These are phyloP conservation scores for Phylloscopus trochilus DNA, from an alignment of 2,113 vertebrate species.

Conservation along the genomic window DNA sequence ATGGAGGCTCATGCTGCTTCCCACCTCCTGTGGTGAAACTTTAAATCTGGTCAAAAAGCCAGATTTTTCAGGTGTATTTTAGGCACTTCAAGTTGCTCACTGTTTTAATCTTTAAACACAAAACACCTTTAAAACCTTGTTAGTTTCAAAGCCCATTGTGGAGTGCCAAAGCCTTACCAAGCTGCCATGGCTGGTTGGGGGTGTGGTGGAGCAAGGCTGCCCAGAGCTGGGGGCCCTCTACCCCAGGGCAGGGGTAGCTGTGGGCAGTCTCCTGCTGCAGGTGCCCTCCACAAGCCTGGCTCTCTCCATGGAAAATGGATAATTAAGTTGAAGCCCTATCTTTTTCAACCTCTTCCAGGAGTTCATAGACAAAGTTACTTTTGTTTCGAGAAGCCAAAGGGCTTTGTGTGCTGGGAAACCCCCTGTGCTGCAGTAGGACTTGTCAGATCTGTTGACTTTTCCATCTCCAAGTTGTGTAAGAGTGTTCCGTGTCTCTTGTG, in stretches of 20 bases:
- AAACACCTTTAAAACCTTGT: not conserved
- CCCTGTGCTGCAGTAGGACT: not conserved
- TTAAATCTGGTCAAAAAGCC: not conserved
- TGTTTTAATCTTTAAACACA: not conserved
- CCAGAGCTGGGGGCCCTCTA: fast-evolving
- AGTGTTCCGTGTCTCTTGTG: not conserved
- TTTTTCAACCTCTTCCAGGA: not conserved
- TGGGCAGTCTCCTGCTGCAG: not conserved
- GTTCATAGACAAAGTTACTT: not conserved
- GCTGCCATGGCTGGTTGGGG: not conserved
- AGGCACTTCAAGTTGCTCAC: fast-evolving
- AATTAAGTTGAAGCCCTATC: not conserved
- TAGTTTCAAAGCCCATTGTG: not conserved
- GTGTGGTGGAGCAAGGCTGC: not conserved
- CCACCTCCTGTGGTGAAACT: not conserved
- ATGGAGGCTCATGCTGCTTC: not conserved
- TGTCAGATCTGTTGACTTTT: constrained; percentile 1
- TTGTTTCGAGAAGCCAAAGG: not conserved
- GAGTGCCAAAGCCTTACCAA: not conserved
- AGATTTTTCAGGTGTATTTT: not conserved
- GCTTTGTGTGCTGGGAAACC: not conserved
- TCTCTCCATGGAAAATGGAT: not conserved
- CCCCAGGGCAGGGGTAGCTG: fast-evolving
- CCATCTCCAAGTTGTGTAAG: constrained; percentile 2
- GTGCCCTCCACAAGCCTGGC: not conserved